These are phyloP conservation scores for Pimpla rufipes DNA, from an alignment of 2,888 invertebrate genomes.

Conservation along the genomic window DNA sequence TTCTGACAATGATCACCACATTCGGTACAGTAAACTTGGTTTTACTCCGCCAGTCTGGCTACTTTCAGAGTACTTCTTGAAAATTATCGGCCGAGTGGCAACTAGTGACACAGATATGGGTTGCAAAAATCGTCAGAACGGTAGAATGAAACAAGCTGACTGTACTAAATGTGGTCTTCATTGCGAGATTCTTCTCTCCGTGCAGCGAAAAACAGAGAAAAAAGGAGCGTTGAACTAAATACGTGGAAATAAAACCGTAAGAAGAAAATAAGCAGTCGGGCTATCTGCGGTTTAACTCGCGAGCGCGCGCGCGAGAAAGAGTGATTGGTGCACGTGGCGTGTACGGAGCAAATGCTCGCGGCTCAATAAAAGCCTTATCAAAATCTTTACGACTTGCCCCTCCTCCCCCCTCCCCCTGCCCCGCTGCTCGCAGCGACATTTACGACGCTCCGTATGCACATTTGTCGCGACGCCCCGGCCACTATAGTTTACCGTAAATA, in stretches of 20 bases:
- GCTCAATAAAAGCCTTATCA: constrained; percentile 57
- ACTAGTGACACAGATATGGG: too few species aligned
- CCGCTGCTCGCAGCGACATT: constrained; percentile 22
- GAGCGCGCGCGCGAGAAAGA: constrained; percentile 43
- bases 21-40: too few species aligned
- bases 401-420: neutral
- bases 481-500: constrained; percentile 41
- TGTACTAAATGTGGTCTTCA: too few species aligned
- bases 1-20: too few species aligned
- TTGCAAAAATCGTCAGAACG: neutral
- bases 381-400: constrained; percentile 55
- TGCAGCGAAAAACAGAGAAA: too few species aligned
- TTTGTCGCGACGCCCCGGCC: constrained; percentile 18
- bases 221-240: constrained; percentile 4
- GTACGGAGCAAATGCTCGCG: constrained; percentile 25
- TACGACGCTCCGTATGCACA: constrained; percentile 50
- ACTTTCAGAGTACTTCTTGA: too few species aligned
- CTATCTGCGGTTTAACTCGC: constrained; percentile 49
- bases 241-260: constrained; percentile 13
- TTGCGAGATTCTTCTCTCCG: too few species aligned
- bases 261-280: constrained; percentile 39
- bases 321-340: constrained; percentile 56
- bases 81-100: too few species aligned
- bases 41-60: too few species aligned
- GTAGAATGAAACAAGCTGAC: too few species aligned